Conservation (phyloP, 2,888 invertebrate genomes). For the Mycalesis mineus region DNA sequence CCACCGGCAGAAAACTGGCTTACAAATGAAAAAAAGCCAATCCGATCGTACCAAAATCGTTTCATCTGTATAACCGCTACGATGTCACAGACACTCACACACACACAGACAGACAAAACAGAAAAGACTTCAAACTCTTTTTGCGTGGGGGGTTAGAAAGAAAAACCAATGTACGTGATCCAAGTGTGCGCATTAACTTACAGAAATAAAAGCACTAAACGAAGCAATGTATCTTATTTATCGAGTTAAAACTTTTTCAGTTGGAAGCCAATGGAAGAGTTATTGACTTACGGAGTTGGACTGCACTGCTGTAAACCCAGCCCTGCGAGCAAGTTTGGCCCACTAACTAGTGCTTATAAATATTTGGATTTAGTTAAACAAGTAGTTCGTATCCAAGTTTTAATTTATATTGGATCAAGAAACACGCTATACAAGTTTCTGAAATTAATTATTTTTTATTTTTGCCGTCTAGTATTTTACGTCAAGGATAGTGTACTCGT, state of each 20-base stretch:
- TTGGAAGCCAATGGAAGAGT: constrained; percentile 29
- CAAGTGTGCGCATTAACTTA: background rate
- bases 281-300: constrained; percentile 35
- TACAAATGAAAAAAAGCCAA: no score
- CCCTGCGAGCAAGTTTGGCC: constrained; percentile 20
- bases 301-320: constrained; percentile 29
- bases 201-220: constrained; percentile 24
- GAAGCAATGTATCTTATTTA: constrained; percentile 34
- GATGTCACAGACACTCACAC: no score
- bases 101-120: no score
- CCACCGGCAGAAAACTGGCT: no score
- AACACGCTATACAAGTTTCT: no score
- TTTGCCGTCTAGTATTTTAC: no score
- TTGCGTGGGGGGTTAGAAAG: background rate
- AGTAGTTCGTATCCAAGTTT: constrained; percentile 5
- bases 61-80: no score
- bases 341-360: constrained; percentile 18
- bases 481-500: no score
- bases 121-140: no score
- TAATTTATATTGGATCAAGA: background rate
- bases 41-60: no score
- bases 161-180: background rate
- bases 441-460: no score
- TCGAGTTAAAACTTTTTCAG: constrained; percentile 32
- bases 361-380: constrained; percentile 10